Percentiles rank a stretch among this genome's conserved stretches.
phyloP scores from a whole-genome alignment of 1,140 invertebrate species.

The Lepeophtheirus salmonis region DNA sequence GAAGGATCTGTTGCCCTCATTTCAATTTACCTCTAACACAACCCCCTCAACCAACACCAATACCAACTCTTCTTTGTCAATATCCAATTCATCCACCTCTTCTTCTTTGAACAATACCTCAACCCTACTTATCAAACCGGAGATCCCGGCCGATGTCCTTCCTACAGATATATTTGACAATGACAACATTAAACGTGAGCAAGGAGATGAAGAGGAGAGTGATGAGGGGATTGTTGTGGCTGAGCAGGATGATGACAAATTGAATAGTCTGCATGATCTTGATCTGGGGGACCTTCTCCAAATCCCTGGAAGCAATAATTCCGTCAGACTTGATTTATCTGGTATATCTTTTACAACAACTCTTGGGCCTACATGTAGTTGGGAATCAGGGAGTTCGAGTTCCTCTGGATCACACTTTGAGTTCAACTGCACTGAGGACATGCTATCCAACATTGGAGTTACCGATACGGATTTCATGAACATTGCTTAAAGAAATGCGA shows the following conservation, averaged over 20 bases:
- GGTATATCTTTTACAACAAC: not conserved
- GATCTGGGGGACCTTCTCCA: not conserved
- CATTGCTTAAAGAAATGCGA: not conserved
- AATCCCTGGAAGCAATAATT: not conserved
- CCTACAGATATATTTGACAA: not conserved
- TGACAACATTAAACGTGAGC: not conserved
- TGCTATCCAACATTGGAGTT: slow-evolving; percentile 11
- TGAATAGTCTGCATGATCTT: not conserved
- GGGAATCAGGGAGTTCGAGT: slow-evolving; percentile 1
- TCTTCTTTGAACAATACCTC: not conserved
- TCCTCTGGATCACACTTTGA: slow-evolving; percentile 17
- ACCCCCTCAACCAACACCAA: too few relatives aligned
- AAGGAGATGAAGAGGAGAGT: not conserved
- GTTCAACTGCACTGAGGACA: slow-evolving; percentile 10
- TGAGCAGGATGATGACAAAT: not conserved
- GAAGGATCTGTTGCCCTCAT: too few relatives aligned
- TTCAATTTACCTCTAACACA: too few relatives aligned
- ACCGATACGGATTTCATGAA: slow-evolving; percentile 1
- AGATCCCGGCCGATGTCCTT: not conserved
- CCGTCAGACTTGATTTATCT: not conserved
- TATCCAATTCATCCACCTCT: not conserved
- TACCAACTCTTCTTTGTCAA: too few relatives aligned
- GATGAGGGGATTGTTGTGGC: not conserved
- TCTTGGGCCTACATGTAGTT: not conserved
- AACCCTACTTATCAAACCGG: not conserved